A percentile compares a stretch with the other conserved stretches of the same genome.
Evolutionary conservation across 2,888 invertebrate genomes (phyloP).

Genomic region (Synanthedon tipuliformis): DNA sequence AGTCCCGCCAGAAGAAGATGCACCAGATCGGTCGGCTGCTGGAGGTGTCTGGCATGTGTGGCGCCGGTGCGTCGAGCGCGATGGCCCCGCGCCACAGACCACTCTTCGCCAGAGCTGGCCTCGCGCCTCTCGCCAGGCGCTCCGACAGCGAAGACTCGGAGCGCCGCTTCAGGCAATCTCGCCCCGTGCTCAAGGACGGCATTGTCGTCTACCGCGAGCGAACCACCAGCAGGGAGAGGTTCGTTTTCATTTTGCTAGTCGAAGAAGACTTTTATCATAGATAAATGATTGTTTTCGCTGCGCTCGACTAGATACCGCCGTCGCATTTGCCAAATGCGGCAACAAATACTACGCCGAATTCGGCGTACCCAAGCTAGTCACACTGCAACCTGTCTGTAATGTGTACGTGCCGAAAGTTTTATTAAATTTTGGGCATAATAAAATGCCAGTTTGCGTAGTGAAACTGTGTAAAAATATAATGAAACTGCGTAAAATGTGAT

Average conservation of each 20-base stretch:
- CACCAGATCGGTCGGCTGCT: conserved; percentile 92
- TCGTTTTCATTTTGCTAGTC: not conserved
- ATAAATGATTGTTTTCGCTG: no score
- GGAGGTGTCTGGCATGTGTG: conserved; percentile 80
- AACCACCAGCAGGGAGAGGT: conserved; percentile 59
- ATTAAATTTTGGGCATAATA: no score
- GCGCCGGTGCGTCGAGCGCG: conserved; percentile 38
- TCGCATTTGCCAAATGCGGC: no score
- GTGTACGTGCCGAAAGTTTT: no score
- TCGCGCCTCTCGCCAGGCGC: conserved; percentile 51
- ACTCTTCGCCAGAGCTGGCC: conserved; percentile 68
- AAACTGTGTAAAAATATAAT: no score
- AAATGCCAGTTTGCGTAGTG: no score
- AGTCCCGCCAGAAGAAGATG: conserved; percentile 97
- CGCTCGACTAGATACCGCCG: no score
- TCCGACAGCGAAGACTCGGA: conserved; percentile 43
- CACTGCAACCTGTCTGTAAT: no score
- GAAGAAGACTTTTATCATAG: no score
- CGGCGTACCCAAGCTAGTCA: no score
- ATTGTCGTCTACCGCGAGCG: conserved; percentile 55
- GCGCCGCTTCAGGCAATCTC: conserved; percentile 44
- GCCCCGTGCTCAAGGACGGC: conserved; percentile 54
- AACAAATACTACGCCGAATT: no score
- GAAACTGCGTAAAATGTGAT: no score
- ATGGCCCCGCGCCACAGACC: conserved; percentile 56